These are phyloP conservation scores for Drosophila planitibia DNA, from an alignment of 2,888 invertebrate genomes.

Conservation along the genomic window DNA sequence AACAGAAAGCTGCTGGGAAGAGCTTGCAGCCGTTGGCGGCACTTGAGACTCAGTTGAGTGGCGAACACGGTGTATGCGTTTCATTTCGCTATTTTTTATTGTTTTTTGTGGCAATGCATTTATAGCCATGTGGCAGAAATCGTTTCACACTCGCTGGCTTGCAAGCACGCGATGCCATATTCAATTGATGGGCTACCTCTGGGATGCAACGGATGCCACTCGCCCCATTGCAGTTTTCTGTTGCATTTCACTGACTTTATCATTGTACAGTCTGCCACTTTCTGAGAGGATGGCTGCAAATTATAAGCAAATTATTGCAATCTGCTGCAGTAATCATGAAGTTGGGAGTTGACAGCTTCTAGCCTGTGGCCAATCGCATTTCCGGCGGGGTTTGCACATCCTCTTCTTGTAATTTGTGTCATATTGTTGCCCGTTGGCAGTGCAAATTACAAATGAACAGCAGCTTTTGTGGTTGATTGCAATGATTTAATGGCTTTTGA, in stretches of 20 bases:
- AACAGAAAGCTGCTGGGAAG: slow-evolving; percentile 4
- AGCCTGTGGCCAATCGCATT: slow-evolving; percentile 29
- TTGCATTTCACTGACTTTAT: slow-evolving; percentile 71
- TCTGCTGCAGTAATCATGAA: slow-evolving; percentile 64
- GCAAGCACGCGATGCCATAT: slow-evolving; percentile 58
- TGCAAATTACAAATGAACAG: slow-evolving; percentile 65
- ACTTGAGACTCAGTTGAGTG: slow-evolving; percentile 75
- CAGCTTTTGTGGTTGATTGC: slow-evolving; percentile 60
- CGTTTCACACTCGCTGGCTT: slow-evolving; percentile 47
- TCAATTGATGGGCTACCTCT: slow-evolving; percentile 14
- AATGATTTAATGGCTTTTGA: slow-evolving; percentile 69
- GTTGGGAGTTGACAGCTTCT: slow-evolving; percentile 9
- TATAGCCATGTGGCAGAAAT: slow-evolving; percentile 56
- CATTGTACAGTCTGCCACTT: slow-evolving; percentile 55
- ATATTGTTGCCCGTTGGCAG: slow-evolving; percentile 69
- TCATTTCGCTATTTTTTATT: slow-evolving; percentile 44
- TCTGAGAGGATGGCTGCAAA: slow-evolving; percentile 44
- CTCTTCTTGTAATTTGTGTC: slow-evolving; percentile 73
- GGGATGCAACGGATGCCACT: neutral
- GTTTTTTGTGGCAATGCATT: slow-evolving; percentile 49
- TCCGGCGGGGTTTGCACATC: slow-evolving; percentile 38
- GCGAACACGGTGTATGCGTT: slow-evolving; percentile 60
- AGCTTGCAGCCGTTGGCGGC: slow-evolving; percentile 42
- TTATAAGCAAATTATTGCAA: slow-evolving; percentile 76
- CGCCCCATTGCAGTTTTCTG: slow-evolving; percentile 51